Evolutionary conservation across 1,140 invertebrate genomes (phyloP).

Genomic region (Papilio polytes): DNA sequence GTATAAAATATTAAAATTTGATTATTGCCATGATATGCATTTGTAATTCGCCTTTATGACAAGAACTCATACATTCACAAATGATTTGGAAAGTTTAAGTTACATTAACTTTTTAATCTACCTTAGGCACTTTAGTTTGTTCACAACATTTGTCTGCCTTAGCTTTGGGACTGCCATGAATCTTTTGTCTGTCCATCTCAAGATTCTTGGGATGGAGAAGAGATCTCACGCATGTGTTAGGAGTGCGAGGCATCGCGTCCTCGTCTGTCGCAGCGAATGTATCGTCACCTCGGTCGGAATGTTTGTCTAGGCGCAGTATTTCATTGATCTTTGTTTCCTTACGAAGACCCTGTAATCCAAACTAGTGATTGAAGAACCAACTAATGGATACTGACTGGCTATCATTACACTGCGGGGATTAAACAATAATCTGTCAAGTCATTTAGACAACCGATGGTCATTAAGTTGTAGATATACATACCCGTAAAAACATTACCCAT

Average conservation of each 20-base stretch:
- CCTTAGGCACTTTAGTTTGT: background rate
- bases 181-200: slow-evolving; percentile 17
- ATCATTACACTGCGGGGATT: background rate
- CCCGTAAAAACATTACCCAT: no score
- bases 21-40: no score
- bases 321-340: slow-evolving; percentile 17
- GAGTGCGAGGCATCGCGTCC: background rate
- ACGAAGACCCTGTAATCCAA: background rate
- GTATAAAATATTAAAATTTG: no score
- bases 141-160: background rate
- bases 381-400: background rate
- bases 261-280: background rate
- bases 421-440: background rate
- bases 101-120: background rate
- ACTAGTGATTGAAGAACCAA: background rate
- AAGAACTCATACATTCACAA: no score
- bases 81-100: background rate
- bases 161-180: slow-evolving; percentile 1
- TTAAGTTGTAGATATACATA: no score
- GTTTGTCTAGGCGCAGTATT: slow-evolving; percentile 9
- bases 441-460: no score
- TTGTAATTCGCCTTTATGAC: no score
- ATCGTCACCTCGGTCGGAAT: slow-evolving; percentile 12
- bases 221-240: background rate
- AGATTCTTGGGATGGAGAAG: slow-evolving; percentile 28